Conservation (phyloP, 1,140 invertebrate genomes). For the Magallana ariakensis region DNA sequence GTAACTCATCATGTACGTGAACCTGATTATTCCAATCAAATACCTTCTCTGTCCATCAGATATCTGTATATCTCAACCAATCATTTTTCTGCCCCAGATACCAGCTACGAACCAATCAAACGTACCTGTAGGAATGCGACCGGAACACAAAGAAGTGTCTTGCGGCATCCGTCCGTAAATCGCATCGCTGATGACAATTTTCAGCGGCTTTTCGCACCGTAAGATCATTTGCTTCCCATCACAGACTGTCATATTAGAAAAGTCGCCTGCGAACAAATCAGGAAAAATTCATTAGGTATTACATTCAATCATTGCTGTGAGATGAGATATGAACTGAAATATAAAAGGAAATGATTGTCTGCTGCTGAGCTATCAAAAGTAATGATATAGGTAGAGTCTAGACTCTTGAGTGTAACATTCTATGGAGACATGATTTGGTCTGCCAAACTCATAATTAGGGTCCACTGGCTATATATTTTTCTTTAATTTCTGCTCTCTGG, state of each 20-base stretch:
- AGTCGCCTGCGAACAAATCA: conserved; percentile 87
- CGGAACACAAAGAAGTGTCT: conserved; percentile 91
- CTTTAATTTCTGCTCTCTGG: neutral
- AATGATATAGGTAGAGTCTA: neutral
- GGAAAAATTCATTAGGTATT: neutral
- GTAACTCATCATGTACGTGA: too few relatives aligned
- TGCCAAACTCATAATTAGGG: neutral
- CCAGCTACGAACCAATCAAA: neutral
- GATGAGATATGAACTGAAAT: neutral
- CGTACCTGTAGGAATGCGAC: conserved; percentile 84
- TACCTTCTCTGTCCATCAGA: too few relatives aligned
- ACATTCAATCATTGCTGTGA: neutral
- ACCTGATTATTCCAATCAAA: too few relatives aligned
- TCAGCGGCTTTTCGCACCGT: conserved; percentile 80
- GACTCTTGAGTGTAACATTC: neutral
- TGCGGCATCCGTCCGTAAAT: conserved; percentile 92
- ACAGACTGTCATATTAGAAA: conserved; percentile 93
- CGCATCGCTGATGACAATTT: conserved; percentile 94
- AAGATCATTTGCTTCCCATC: conserved; percentile 90
- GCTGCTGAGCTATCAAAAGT: neutral
- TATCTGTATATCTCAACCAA: too few relatives aligned
- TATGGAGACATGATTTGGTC: conserved; percentile 21
- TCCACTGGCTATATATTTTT: neutral
- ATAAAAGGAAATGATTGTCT: too few relatives aligned
- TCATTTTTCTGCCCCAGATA: too few relatives aligned